Evolutionary conservation across 2,113 vertebrate genomes (phyloP).

Genomic region (Rousettus leschenaultii): DNA sequence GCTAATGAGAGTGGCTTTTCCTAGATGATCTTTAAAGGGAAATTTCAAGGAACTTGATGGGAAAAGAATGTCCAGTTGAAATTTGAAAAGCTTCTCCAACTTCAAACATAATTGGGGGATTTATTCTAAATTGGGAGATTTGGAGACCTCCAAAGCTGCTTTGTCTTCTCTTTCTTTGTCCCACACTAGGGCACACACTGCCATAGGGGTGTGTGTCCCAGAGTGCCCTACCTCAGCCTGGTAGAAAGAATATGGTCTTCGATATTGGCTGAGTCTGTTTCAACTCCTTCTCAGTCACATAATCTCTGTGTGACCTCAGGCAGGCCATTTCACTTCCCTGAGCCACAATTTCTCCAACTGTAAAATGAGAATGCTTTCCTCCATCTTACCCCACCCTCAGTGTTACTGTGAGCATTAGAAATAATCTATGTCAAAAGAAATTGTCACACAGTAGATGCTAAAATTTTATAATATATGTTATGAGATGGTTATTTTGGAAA

Average conservation of each 20-base stretch:
- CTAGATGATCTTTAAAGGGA: conserved; percentile 64
- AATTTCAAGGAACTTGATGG: conserved; percentile 70
- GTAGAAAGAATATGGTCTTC: background rate
- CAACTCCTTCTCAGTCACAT: background rate
- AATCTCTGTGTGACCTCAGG: background rate
- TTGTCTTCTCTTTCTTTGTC: conserved; percentile 34
- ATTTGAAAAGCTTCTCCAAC: conserved; percentile 65
- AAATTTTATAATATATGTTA: background rate
- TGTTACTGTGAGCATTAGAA: background rate
- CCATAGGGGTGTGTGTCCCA: background rate
- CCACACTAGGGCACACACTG: background rate
- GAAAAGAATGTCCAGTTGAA: conserved; percentile 49
- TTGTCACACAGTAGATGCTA: background rate
- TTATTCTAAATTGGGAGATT: conserved; percentile 26
- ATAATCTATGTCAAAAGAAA: conserved; percentile 3
- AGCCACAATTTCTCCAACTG: background rate
- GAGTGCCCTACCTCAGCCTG: background rate
- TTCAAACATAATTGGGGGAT: conserved; percentile 52
- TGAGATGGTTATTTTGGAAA: conserved; percentile 26
- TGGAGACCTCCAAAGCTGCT: conserved; percentile 55
- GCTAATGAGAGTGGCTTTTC: conserved; percentile 69
- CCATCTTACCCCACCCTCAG: background rate
- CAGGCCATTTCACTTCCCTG: background rate
- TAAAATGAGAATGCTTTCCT: background rate
- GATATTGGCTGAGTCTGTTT: background rate